Evolutionary conservation across 2,797 vertebrate species (phyloP), one percentile per base, ranked within the genome.

Genomic region (Saguinus oedipus): DNA sequence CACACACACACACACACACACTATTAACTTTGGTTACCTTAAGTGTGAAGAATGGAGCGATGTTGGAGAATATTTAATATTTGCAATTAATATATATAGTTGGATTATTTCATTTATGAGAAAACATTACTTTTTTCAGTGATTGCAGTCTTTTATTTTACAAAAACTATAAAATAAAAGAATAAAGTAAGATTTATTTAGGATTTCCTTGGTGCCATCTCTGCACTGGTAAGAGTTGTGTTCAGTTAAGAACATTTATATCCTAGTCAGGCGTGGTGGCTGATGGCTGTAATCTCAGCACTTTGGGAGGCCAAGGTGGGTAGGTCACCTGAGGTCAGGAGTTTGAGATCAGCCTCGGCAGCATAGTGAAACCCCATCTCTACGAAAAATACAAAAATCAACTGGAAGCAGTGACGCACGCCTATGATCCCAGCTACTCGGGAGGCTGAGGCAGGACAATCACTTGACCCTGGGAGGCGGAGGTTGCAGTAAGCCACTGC

Each of bases 391-490:
- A 9, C 4, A 70, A 70, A 70, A 70, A 70, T n/a, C 2, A 8
- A 22, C n/a, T 22, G 68, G n/a, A n/a, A 20, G 8, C n/a, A 20
- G 19, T 70, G 68, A 19, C 0, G 2, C 33, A 8, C 1, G 0
- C 19, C 33, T 70, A 19, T 70, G 22, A 36, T 70, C 68, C 19
- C n/a, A 70, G 68, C 68, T 36, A 70, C 68, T 70, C 4, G 19
- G n/a, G n/a, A 70, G 68, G 19, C n/a, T 20, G 33, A 70, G 68
- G 68, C n/a, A 22, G n/a, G 9, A 36, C n/a, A 36, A 70, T 36
- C n/a, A 36, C n/a, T n/a, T 70, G n/a, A 70, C 17, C 68, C 68
- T n/a, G 9, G 19, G 68, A 70, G n/a, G 19, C 2, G 4, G 68
- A 70, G n/a, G 9, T 22, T 70, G 68, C 36, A 36, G 4, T 22